phyloP scores from a whole-genome alignment of 2,888 invertebrate genomes.

The Cerceris ruficornis region DNA sequence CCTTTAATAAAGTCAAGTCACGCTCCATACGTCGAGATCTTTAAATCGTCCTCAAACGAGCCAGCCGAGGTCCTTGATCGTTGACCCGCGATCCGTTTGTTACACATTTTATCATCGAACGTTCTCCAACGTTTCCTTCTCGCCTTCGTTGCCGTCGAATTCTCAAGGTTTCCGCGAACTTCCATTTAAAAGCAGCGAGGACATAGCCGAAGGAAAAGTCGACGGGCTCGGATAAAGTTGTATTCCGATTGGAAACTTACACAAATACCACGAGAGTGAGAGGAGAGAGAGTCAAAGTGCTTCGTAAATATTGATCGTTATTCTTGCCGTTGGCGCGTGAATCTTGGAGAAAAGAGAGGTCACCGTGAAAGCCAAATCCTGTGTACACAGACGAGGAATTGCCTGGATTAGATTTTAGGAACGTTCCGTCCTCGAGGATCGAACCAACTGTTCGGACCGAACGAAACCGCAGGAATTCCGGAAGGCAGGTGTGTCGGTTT shows the following conservation, averaged over 20 bases:
- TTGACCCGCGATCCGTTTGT: slow-evolving; percentile 72
- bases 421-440: slow-evolving; percentile 15
- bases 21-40: slow-evolving; percentile 72
- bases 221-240: slow-evolving; percentile 12
- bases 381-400: slow-evolving; percentile 48
- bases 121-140: slow-evolving; percentile 34
- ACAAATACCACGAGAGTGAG: slow-evolving; percentile 59
- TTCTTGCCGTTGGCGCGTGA: slow-evolving; percentile 51
- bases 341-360: slow-evolving; percentile 32
- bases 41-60: slow-evolving; percentile 75
- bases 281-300: slow-evolving; percentile 60
- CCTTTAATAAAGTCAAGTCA: slow-evolving; percentile 77
- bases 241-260: slow-evolving; percentile 50
- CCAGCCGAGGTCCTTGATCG: slow-evolving; percentile 64
- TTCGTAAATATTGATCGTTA: slow-evolving; percentile 72
- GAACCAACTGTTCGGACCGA: slow-evolving; percentile 22
- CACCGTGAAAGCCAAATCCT: slow-evolving; percentile 62
- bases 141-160: slow-evolving; percentile 17
- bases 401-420: slow-evolving; percentile 35
- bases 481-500: slow-evolving; percentile 58
- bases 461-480: slow-evolving; percentile 50
- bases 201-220: too few species aligned
- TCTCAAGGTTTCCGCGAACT: not conserved
- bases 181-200: too few species aligned
- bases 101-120: slow-evolving; percentile 62